Base-by-base conservation (phyloP, 2,113 vertebrate species). In the Sylvilagus bachmani region DNA sequence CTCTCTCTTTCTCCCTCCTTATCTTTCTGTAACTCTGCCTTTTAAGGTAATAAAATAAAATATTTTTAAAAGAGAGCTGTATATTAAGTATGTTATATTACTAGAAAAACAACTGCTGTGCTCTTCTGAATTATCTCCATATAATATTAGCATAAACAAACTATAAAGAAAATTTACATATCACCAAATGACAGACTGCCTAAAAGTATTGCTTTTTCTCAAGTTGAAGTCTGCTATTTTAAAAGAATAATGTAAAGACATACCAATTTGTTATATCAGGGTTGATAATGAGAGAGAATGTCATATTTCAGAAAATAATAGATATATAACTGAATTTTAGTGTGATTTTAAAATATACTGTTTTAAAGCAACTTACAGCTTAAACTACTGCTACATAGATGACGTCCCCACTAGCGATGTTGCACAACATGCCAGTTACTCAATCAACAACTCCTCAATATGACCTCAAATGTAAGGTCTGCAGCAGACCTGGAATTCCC, bases 391-490 rank as follows among this genome's bases (percentile, higher is more conserved):
- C 10, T 75, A 36, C 1, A 55, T 1, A 84, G 11, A 74, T 82
- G 31, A 89, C 3, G 94, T 93, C 17, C 96, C 92, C 53, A 33
- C 98, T 71, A 96, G 96, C 96, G 96, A 90, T 86, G 0, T 91
- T 95, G 17, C 83, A 93, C 10, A 90, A 11, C 8, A 74, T 71
- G 49, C 17, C 53, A 95, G 69, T 80, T 95, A 86, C 31, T 94
- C 86, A 88, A 4, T 94, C 91, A 96, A 93, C 71, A 97, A 1
- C 90, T 98, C 49, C 69, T 21, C 0, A 36, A 91, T 66, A 91
- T 97, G 75, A 53, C 82, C 86, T 98, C 97, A 93, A 24, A 53
- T 58, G 14, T 0, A 73, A 14, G 94, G 21, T 82, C 82, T 70
- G 66, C 94, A 97, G 94, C 16, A 67, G 53, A 86, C 10, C 12